Evolutionary conservation across 2,797 vertebrate genomes (phyloP).

Genomic region (Diglossa cyanea): DNA sequence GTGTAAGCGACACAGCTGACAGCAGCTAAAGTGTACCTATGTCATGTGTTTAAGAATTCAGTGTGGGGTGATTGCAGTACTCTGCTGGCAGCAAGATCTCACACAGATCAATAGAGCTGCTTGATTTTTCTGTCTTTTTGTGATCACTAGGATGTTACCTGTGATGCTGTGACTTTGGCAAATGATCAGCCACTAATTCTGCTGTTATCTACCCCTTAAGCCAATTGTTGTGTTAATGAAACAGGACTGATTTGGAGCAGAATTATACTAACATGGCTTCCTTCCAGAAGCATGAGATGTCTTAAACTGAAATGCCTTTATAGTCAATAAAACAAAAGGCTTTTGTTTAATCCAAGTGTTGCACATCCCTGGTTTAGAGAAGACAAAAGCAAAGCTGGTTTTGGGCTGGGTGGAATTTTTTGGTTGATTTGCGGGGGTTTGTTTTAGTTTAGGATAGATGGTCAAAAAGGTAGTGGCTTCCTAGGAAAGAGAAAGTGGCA

Average conservation of each 20-base stretch:
- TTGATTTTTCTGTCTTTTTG: neutral
- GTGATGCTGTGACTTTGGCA: neutral
- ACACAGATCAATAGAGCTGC: neutral
- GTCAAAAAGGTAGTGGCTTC: neutral
- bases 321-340: neutral
- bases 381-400: neutral
- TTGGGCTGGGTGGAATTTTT: neutral
- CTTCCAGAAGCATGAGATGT: neutral
- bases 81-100: neutral
- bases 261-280: neutral
- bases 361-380: neutral
- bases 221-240: neutral
- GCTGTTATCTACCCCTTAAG: neutral
- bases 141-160: neutral
- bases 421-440: rapidly evolving
- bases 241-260: neutral
- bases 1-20: neutral
- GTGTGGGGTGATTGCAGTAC: neutral
- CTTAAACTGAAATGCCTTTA: neutral
- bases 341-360: neutral
- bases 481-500: neutral
- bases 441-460: neutral
- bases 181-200: neutral
- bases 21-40: neutral
- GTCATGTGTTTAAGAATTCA: neutral